Base-by-base conservation (phyloP, 2,888 invertebrate species). In the Hololepta plana region DNA sequence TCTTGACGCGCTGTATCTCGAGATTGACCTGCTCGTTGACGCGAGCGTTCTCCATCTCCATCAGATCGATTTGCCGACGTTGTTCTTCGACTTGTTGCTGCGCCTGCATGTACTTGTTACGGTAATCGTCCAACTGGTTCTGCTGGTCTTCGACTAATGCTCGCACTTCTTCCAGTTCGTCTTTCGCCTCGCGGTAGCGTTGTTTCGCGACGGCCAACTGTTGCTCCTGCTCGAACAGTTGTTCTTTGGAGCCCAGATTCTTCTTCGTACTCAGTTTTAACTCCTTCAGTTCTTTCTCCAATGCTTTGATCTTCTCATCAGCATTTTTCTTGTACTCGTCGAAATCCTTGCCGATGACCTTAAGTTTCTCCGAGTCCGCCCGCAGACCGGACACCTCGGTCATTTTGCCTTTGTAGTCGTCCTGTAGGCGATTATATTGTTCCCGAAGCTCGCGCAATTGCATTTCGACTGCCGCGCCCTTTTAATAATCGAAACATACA, bases 21-120 rank as follows among this genome's bases (percentile, higher is more conserved):
- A 71, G 48, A 37, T 69, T 71, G 20, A 75, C 71, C 44, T 75
- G 73, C 40, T 75, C 74, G 36, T 69, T 69, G 42, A 74, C 69
- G 24, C 72, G 56, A 11, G 64, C 66, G 40, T 73, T 72, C 39
- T 75, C 74, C 62, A 72, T 63, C 40, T 75, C 72, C 67, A 74
- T 69, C 43, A 71, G 53, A 33, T 73, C 72, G 42, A 75, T 62
- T 40, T 73, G 72, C 2, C 72, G 57, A 1, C 63, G 57, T 44
- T 74, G 73, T 43, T 75, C 75, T 44, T 76, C 75, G 0, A 73
- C 72, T 24, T 64, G 49, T 46, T 75, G 72, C 40, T 73, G 73
- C 1, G 74, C 71, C 59, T 69, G 61, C 12, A 71, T 43, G 40
- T 68, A 72, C 53, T 74, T 75, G 33, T 69, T 69, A 26, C 73